Evolutionary conservation across 2,113 vertebrate genomes (phyloP).

Genomic region (Accipiter virgatus): DNA sequence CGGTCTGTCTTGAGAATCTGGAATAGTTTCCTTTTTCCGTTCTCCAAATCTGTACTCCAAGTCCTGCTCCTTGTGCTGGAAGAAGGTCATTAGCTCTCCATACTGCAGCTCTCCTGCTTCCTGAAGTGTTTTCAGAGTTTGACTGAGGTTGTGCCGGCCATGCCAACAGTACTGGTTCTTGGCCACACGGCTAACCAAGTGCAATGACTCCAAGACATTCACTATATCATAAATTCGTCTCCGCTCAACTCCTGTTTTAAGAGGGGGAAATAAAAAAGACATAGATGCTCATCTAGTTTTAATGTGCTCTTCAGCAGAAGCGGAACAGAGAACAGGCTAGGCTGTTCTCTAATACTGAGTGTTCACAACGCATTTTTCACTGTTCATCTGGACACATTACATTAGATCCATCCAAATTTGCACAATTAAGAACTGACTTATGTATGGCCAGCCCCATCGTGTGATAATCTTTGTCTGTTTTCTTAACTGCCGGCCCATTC

Average conservation of each 20-base stretch:
- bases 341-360: background rate
- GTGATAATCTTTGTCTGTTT: background rate
- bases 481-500: background rate
- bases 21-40: slow-evolving; percentile 46
- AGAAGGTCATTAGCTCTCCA: slow-evolving; percentile 81
- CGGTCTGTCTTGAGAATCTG: slow-evolving; percentile 55
- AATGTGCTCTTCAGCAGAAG: background rate
- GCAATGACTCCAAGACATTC: slow-evolving; percentile 90
- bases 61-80: slow-evolving; percentile 71
- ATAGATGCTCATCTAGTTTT: background rate
- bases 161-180: slow-evolving; percentile 96
- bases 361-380: background rate
- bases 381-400: background rate
- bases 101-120: slow-evolving; percentile 82
- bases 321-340: background rate
- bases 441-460: rapidly evolving
- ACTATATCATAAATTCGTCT: slow-evolving; percentile 95
- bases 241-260: slow-evolving; percentile 85
- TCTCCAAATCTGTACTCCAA: slow-evolving; percentile 59
- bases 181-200: slow-evolving; percentile 88
- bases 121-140: slow-evolving; percentile 84
- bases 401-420: background rate
- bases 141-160: slow-evolving; percentile 79
- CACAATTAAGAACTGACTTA: background rate
- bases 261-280: background rate